Evolutionary conservation across 2,113 vertebrate genomes (phyloP).

Genomic region (Burhinus oedicnemus): DNA sequence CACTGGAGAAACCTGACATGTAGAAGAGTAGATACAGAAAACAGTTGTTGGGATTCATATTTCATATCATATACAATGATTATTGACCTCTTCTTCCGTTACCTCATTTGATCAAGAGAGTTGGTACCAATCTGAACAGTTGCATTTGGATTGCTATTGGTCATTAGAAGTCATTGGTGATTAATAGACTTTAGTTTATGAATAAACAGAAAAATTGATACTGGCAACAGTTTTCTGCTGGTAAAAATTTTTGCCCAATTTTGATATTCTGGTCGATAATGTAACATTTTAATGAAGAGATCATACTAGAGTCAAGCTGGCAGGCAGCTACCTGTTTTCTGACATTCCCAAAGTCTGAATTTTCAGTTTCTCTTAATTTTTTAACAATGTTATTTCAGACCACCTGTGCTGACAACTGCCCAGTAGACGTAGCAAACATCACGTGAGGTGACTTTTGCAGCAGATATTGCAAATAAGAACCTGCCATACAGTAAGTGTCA

Average conservation of each 20-base stretch:
- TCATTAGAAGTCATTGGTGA: neutral
- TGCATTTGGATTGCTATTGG: neutral
- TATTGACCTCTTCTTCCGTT: neutral
- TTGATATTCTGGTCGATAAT: neutral
- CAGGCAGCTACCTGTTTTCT: neutral
- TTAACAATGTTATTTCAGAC: neutral
- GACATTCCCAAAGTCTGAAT: neutral
- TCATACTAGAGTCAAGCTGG: neutral
- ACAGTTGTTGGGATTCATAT: neutral
- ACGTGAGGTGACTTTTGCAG: neutral
- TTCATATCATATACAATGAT: neutral
- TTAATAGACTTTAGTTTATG: neutral
- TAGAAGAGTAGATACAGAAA: neutral
- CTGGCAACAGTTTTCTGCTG: neutral
- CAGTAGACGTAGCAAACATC: neutral
- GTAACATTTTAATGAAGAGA: neutral
- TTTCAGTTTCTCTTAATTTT: neutral
- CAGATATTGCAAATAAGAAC: neutral
- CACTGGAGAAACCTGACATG: neutral
- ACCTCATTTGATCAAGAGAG: neutral
- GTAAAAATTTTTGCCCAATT: neutral
- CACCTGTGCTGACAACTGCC: neutral
- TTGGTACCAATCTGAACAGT: neutral
- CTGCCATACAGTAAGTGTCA: neutral
- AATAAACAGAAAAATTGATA: neutral